Evolutionary conservation across 2,113 vertebrate species (phyloP).

Genomic region (Eurystomus gularis): DNA sequence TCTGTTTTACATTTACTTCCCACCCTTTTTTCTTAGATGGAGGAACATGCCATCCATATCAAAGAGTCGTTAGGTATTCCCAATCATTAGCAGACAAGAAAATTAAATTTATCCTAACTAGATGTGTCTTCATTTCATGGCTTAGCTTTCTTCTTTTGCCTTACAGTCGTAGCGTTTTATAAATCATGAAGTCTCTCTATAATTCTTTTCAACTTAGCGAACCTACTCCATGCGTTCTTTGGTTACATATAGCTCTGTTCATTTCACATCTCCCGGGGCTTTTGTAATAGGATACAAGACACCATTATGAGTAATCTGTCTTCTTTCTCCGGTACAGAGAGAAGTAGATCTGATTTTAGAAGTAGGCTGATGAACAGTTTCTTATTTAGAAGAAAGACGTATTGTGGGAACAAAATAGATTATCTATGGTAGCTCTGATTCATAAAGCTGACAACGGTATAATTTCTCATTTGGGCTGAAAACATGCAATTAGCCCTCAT

Average conservation of each 20-base stretch:
- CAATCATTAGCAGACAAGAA: not conserved
- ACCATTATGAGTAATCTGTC: not conserved
- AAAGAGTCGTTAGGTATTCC: not conserved
- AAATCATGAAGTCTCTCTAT: not conserved
- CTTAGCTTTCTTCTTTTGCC: not conserved
- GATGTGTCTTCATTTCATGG: not conserved
- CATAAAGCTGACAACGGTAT: not conserved
- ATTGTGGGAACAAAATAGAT: not conserved
- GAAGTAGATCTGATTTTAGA: not conserved
- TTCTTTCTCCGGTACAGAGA: not conserved
- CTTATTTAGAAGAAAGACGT: not conserved
- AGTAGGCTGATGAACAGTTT: not conserved
- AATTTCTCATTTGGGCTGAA: not conserved
- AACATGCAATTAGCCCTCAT: rapidly evolving
- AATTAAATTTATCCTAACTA: not conserved
- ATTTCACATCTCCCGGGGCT: not conserved
- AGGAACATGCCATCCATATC: not conserved
- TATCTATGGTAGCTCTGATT: not conserved
- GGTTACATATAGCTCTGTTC: not conserved
- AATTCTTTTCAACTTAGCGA: not conserved
- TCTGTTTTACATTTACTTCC: not conserved
- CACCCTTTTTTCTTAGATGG: not conserved
- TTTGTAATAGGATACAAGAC: not conserved
- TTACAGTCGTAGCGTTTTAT: not conserved
- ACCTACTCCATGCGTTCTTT: rapidly evolving